Percentiles rank a stretch among this genome's conserved stretches.
Conservation (phyloP, 1,140 invertebrate species). For the Choristoneura fumiferana region DNA sequence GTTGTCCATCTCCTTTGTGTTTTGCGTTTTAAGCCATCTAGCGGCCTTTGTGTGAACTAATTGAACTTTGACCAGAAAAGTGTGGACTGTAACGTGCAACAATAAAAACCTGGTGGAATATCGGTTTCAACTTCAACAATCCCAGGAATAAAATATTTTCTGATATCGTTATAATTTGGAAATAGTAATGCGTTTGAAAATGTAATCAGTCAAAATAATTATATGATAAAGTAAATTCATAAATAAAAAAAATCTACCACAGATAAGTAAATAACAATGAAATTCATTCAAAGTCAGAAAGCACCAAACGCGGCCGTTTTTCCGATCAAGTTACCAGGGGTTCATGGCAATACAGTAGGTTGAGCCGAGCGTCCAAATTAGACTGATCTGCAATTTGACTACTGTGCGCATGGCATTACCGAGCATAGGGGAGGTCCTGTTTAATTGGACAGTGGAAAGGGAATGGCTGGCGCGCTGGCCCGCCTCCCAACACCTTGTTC, state of each 20-base stretch:
- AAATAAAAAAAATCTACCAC: too few relatives aligned
- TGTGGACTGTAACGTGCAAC: not conserved
- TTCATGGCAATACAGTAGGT: slow-evolving; percentile 44
- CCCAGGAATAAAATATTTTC: too few relatives aligned
- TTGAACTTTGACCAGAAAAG: too few relatives aligned
- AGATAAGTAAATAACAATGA: too few relatives aligned
- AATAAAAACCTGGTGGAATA: too few relatives aligned
- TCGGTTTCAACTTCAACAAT: too few relatives aligned
- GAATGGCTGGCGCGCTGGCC: slow-evolving; percentile 63
- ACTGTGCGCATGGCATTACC: slow-evolving; percentile 32
- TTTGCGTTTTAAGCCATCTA: slow-evolving; percentile 27
- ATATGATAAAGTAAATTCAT: too few relatives aligned
- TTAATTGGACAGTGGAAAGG: slow-evolving; percentile 62
- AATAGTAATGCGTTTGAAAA: too few relatives aligned
- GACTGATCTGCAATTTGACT: slow-evolving; percentile 35
- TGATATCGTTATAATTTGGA: too few relatives aligned
- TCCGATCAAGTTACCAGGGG: slow-evolving; percentile 54
- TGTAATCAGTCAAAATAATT: too few relatives aligned
- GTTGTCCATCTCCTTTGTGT: not conserved
- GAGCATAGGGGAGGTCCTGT: slow-evolving; percentile 53
- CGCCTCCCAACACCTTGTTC: slow-evolving; percentile 64
- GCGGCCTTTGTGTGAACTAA: slow-evolving; percentile 5
- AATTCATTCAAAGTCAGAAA: slow-evolving; percentile 26
- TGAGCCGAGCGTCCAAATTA: slow-evolving; percentile 34
- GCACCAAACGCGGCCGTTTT: slow-evolving; percentile 47